A percentile compares a stretch with the other conserved stretches of the same genome.
Evolutionary conservation across 1,140 invertebrate species (phyloP).

Genomic region (fruit fly (Drosophila melanogaster)): DNA sequence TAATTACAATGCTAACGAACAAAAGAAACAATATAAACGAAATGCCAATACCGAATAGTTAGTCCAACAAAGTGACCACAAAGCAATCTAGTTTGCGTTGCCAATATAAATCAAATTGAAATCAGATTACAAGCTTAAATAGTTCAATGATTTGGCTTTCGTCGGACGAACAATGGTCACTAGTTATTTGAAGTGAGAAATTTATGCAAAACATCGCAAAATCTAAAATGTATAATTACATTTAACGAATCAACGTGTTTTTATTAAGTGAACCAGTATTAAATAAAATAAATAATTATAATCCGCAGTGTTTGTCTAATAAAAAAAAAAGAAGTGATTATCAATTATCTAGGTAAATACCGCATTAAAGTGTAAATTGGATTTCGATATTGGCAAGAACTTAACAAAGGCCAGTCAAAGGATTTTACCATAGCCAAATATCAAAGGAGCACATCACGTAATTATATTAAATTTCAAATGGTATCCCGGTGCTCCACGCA

Average conservation of each 20-base stretch:
- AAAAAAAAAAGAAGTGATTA: not conserved
- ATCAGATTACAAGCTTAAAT: slow-evolving; percentile 20
- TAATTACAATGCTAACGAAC: not conserved
- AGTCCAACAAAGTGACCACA: slow-evolving; percentile 24
- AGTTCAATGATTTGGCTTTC: not conserved
- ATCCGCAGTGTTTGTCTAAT: not conserved
- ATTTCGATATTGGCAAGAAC: too few species aligned
- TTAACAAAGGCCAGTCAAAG: too few species aligned
- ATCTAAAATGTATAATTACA: not conserved
- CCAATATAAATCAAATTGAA: slow-evolving; percentile 10
- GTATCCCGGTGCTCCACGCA: not conserved
- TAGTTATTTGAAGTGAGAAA: not conserved
- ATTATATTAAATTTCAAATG: not conserved
- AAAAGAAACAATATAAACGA: slow-evolving; percentile 13
- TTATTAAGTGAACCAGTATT: not conserved
- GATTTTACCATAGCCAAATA: too few species aligned
- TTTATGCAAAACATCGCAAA: not conserved
- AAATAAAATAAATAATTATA: not conserved
- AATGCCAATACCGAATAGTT: slow-evolving; percentile 14
- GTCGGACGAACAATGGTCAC: not conserved
- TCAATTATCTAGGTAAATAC: not conserved
- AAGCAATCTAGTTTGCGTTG: slow-evolving; percentile 33
- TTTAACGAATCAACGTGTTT: not conserved
- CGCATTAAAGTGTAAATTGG: too few species aligned
- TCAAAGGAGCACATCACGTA: not conserved